These are phyloP conservation scores for Diglossa cyanea DNA, from an alignment of 2,797 vertebrate species.

Conservation along the genomic window DNA sequence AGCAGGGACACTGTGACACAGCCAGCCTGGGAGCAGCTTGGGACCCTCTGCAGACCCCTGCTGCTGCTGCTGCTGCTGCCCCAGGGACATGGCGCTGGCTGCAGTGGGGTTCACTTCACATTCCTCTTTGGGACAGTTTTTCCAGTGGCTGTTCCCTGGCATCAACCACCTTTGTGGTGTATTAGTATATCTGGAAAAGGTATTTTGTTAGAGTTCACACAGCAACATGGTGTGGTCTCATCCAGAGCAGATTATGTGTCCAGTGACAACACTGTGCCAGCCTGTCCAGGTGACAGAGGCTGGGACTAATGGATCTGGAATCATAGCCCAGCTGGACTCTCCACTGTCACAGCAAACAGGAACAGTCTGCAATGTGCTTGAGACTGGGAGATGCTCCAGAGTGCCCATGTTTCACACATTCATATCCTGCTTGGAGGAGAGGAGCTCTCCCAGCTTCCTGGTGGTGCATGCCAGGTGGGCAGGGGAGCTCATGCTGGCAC, in stretches of 20 bases:
- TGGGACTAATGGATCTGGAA: not conserved
- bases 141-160: not conserved
- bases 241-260: not conserved
- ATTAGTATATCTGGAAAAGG: not conserved
- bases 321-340: not conserved
- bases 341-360: not conserved
- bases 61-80: not conserved
- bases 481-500: accelerated
- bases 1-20: not conserved
- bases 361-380: accelerated
- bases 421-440: not conserved
- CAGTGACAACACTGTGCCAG: not conserved
- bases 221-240: not conserved
- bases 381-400: not conserved
- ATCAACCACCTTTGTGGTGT: not conserved
- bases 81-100: accelerated
- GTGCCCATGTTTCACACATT: not conserved
- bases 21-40: not conserved
- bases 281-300: not conserved
- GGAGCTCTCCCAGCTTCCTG: not conserved
- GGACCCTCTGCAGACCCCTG: not conserved
- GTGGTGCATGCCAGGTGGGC: not conserved
- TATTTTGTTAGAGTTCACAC: not conserved
- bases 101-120: accelerated
- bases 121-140: not conserved